Evolutionary conservation across 1,140 invertebrate genomes (phyloP).

Genomic region (Pseudomyrmex gracilis): DNA sequence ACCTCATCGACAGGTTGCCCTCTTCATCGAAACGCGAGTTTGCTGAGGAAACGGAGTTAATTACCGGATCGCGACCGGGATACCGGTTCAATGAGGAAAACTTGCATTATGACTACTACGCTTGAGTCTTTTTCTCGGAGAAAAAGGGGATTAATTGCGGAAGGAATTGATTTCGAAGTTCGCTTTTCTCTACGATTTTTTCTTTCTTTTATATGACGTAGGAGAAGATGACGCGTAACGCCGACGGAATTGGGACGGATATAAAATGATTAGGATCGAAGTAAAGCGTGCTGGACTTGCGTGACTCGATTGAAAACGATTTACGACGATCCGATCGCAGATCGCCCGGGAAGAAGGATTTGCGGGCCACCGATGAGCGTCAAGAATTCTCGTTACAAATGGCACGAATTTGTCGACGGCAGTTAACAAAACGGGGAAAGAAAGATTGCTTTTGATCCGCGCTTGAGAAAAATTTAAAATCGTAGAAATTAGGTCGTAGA

Average conservation of each 20-base stretch:
- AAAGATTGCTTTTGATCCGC: slow-evolving; percentile 29
- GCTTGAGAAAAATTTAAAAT: slow-evolving; percentile 18
- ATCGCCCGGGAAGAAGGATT: slow-evolving; percentile 39
- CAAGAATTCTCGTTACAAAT: slow-evolving; percentile 56
- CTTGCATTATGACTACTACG: slow-evolving; percentile 33
- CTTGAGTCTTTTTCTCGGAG: slow-evolving; percentile 19
- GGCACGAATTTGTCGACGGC: slow-evolving; percentile 42
- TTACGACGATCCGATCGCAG: slow-evolving; percentile 51
- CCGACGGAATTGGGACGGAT: slow-evolving; percentile 25
- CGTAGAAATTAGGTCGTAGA: background rate
- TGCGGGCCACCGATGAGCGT: slow-evolving; percentile 20
- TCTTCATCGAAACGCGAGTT: slow-evolving; percentile 32
- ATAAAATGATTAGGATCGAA: slow-evolving; percentile 55
- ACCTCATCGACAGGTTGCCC: slow-evolving; percentile 55
- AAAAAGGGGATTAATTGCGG: slow-evolving; percentile 23
- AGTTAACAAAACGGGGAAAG: slow-evolving; percentile 18
- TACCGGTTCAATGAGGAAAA: slow-evolving; percentile 15
- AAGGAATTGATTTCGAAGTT: background rate
- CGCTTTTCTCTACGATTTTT: background rate
- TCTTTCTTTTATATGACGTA: background rate
- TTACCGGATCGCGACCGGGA: slow-evolving; percentile 43
- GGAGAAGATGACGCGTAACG: background rate
- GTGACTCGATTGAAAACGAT: slow-evolving; percentile 62
- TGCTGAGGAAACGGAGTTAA: slow-evolving; percentile 45
- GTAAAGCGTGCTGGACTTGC: slow-evolving; percentile 23